Evolutionary conservation across 2,888 invertebrate genomes (phyloP).

Genomic region (Liodrosophila aerea): DNA sequence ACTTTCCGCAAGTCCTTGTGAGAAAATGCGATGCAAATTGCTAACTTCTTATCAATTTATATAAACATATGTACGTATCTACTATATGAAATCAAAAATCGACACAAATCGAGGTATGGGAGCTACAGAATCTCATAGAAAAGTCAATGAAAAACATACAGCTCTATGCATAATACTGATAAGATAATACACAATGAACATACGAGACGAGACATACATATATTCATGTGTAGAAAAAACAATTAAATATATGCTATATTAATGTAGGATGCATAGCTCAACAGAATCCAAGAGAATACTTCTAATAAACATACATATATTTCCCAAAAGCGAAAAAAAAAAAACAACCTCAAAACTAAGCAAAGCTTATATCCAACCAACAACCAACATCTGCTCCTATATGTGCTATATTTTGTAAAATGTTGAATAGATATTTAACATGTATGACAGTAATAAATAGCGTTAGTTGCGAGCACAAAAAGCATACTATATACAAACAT

Average conservation of each 20-base stretch:
- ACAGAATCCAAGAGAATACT: conserved; percentile 26
- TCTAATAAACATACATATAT: conserved; percentile 16
- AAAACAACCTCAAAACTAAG: conserved; percentile 26
- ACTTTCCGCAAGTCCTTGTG: conserved; percentile 16
- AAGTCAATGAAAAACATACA: conserved; percentile 67
- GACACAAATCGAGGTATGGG: conserved; percentile 23
- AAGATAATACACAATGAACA: conserved; percentile 35
- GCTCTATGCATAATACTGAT: conserved; percentile 68
- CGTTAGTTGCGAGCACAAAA: conserved; percentile 27
- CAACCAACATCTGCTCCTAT: conserved; percentile 4
- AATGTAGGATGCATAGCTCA: conserved; percentile 39
- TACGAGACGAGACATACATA: conserved; percentile 19
- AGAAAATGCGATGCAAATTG: conserved; percentile 16
- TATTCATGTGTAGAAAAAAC: conserved; percentile 38
- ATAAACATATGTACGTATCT: conserved; percentile 22
- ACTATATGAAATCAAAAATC: conserved; percentile 29
- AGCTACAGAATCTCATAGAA: conserved; percentile 30
- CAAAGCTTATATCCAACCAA: conserved; percentile 39
- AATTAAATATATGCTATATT: conserved; percentile 29
- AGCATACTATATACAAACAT: conserved; percentile 23
- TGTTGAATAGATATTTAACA: conserved; percentile 9
- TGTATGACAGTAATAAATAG: neutral
- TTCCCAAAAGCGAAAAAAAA: neutral
- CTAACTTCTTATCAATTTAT: conserved; percentile 47
- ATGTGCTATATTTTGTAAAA: conserved; percentile 39